A percentile compares a stretch with the other conserved stretches of the same genome.
Conservation (phyloP, 2,113 vertebrate genomes). For the Murina feae region DNA sequence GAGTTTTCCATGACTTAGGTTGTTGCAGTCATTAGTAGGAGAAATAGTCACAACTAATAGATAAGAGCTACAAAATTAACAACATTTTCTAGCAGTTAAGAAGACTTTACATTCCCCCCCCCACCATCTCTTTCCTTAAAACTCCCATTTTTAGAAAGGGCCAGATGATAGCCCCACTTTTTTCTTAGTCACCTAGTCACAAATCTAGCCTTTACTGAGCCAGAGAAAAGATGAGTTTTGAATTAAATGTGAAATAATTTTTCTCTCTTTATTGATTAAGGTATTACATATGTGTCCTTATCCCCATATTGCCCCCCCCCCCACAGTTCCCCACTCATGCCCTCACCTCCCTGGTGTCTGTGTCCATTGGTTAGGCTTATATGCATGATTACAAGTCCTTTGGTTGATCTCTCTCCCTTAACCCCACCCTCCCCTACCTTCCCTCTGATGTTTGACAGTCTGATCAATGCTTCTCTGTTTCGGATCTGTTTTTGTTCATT, state of each 20-base stretch:
- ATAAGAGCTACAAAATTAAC: not conserved
- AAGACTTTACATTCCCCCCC: not conserved
- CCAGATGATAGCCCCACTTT: accelerated
- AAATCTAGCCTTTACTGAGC: not conserved
- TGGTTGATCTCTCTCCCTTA: no score
- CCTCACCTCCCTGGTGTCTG: no score
- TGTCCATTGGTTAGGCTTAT: no score
- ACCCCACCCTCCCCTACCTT: no score
- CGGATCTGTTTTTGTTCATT: no score
- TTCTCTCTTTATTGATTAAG: no score
- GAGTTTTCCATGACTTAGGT: not conserved
- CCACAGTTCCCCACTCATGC: no score
- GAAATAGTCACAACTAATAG: not conserved
- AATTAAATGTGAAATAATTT: not conserved
- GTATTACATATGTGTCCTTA: no score
- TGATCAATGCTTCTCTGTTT: no score
- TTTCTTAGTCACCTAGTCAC: not conserved
- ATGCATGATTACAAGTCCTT: no score
- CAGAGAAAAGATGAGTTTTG: not conserved
- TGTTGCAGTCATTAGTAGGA: not conserved
- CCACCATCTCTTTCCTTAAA: not conserved
- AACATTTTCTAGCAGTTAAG: not conserved
- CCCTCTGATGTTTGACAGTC: no score
- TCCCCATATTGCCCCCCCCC: no score
- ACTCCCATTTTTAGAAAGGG: not conserved